phyloP scores from a whole-genome alignment of 2,888 invertebrate genomes.

The Sarcophaga variegata region DNA sequence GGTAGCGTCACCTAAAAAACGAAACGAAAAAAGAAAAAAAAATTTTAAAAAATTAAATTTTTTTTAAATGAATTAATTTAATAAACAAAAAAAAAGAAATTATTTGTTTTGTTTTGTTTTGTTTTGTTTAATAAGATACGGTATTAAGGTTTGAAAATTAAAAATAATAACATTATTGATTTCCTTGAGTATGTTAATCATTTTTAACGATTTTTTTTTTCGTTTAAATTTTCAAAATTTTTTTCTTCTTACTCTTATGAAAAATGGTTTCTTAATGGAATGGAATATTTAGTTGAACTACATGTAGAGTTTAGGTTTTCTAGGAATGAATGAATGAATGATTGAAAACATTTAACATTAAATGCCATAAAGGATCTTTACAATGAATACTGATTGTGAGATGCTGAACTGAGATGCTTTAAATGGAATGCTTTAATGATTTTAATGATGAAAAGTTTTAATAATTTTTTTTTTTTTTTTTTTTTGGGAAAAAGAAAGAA shows the following conservation, averaged over 20 bases:
- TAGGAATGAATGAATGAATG: not conserved
- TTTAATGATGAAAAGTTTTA: not conserved
- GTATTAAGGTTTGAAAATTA: conserved; percentile 74
- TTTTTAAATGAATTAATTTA: not conserved
- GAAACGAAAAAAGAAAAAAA: not conserved
- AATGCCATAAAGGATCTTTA: too few species aligned
- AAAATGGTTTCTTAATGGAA: not conserved
- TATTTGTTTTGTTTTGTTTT: conserved; percentile 28
- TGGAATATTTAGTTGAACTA: not conserved
- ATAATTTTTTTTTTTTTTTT: too few species aligned
- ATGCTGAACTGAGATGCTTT: not conserved
- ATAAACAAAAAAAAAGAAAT: not conserved
- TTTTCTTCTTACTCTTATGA: not conserved
- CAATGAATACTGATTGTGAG: not conserved
- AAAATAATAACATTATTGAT: conserved; percentile 77
- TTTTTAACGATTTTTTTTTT: too few species aligned
- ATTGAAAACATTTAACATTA: not conserved
- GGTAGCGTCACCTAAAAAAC: conserved; percentile 88
- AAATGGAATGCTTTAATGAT: not conserved
- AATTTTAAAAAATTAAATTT: not conserved
- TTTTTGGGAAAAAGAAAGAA: not conserved
- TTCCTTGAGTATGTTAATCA: conserved; percentile 30
- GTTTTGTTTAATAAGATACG: conserved; percentile 48
- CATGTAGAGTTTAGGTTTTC: not conserved
- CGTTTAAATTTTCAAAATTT: not conserved